Percentiles rank a stretch among this genome's conserved stretches.
phyloP scores from a whole-genome alignment of 2,113 vertebrate genomes.

The Melanotaenia duboulayi region DNA sequence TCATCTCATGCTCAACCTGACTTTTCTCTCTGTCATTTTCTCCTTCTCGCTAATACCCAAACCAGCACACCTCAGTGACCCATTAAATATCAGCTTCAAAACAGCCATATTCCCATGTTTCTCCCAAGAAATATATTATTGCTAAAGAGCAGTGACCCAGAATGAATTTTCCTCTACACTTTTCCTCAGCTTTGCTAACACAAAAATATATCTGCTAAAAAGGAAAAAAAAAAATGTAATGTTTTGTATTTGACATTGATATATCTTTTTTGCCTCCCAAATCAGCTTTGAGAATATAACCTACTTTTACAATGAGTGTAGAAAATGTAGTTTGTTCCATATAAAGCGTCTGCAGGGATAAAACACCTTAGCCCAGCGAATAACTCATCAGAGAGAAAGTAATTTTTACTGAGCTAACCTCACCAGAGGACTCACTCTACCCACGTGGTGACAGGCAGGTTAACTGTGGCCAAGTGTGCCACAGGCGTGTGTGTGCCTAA shows the following conservation, averaged over 20 bases:
- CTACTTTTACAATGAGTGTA: neutral
- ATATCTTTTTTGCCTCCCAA: neutral
- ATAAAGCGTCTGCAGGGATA: conserved; percentile 24
- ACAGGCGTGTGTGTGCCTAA: neutral
- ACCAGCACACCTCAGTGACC: conserved; percentile 46
- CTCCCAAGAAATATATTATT: conserved; percentile 43
- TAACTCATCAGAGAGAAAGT: conserved; percentile 42
- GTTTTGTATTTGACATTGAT: neutral
- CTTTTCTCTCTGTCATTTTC: conserved; percentile 16
- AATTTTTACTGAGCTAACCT: conserved; percentile 55
- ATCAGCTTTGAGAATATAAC: neutral
- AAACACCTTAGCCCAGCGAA: conserved; percentile 36
- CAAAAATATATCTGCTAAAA: conserved; percentile 8
- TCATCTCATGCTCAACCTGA: conserved; percentile 34
- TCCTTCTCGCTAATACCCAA: conserved; percentile 10
- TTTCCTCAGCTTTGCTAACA: neutral
- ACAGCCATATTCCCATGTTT: conserved; percentile 35
- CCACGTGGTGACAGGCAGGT: conserved; percentile 52
- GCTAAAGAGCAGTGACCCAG: conserved; percentile 13
- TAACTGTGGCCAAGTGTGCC: conserved; percentile 33
- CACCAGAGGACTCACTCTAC: conserved; percentile 13
- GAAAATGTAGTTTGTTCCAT: conserved; percentile 18
- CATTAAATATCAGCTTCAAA: conserved; percentile 62
- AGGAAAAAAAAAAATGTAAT: neutral
- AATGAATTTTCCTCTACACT: neutral